Evolutionary conservation across 2,888 invertebrate genomes (phyloP), one percentile per base, ranked within the genome.

Genomic region (Himalopsyche anomala): DNA sequence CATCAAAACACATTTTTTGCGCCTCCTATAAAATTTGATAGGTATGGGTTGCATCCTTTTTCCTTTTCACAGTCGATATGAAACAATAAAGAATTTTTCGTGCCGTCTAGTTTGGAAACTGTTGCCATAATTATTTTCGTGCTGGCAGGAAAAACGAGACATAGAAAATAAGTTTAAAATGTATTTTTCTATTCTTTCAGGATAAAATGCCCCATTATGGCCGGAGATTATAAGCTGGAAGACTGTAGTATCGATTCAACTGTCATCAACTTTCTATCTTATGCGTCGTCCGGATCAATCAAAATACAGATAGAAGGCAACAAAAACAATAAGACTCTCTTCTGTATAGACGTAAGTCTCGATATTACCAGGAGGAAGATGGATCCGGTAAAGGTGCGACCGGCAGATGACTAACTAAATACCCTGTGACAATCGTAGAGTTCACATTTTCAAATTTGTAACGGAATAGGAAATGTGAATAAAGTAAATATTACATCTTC

Each of bases 351-450:
- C 56, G n/a, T 85, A 42, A 69, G 85, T 69, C 83, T 87, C 42
- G 88, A 88, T 56, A 87, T 88, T 1, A 88, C 85, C 12, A 88
- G 86, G 36, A 62, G 87, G 54, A 84, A 84, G 36, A 79, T 80
- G 56, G 45, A 38, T 45, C 38, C 79, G 1, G 36, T 42, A 19
- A 40, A 40, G 36, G 15, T 8, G 11, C 6, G 28, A 19, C 19
- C 62, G 5, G 2, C 62, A 28, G 19, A 62, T 4, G 62, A 62
- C 19, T 3, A 62, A 62, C 28, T 62, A 62, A 62, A 62, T 15
- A 15, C 6, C 9, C 28, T 19, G 62, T 9, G 1, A 62, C 62
- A 15, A 51, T 45, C 9, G 9, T 45, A 2, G 11, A 2, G 45
- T 45, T 45, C 6, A 45, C 45, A 45, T 45, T 45, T 0, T 8